Percentiles rank a stretch among this genome's conserved stretches.
These are phyloP conservation scores for Diglossa cyanea DNA, from an alignment of 2,797 vertebrate species.

Conservation along the genomic window DNA sequence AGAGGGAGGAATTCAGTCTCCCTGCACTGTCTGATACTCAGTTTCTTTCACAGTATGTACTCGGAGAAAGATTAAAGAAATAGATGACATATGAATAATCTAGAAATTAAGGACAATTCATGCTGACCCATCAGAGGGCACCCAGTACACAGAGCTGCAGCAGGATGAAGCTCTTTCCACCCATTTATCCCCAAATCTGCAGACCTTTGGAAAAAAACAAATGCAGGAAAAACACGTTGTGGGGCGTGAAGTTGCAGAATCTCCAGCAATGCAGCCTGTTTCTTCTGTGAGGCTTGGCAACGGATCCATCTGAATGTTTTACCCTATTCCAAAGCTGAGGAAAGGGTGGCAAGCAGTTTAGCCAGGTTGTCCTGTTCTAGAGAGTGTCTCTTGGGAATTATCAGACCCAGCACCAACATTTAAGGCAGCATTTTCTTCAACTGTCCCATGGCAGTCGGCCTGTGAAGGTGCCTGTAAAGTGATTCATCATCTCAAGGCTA, in stretches of 20 bases:
- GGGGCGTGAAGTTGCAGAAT: neutral
- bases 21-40: neutral
- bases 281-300: too few species aligned
- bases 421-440: neutral
- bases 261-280: neutral
- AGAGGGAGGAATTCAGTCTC: neutral
- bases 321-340: neutral
- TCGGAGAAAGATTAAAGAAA: neutral
- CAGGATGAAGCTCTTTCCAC: neutral
- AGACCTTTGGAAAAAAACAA: neutral
- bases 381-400: neutral
- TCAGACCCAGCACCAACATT: too few species aligned
- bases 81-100: too few species aligned
- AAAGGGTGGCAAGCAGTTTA: neutral
- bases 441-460: neutral
- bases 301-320: rapidly evolving
- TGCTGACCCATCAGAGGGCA: neutral
- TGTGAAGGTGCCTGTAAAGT: neutral
- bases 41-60: neutral
- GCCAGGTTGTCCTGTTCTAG: neutral
- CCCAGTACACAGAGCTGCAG: neutral
- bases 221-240: rapidly evolving
- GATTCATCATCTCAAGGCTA: neutral
- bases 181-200: neutral
- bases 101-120: neutral